Evolutionary conservation across 1,140 invertebrate genomes (phyloP), one percentile per base, ranked within the genome.

Genomic region (Drepana arcuata): DNA sequence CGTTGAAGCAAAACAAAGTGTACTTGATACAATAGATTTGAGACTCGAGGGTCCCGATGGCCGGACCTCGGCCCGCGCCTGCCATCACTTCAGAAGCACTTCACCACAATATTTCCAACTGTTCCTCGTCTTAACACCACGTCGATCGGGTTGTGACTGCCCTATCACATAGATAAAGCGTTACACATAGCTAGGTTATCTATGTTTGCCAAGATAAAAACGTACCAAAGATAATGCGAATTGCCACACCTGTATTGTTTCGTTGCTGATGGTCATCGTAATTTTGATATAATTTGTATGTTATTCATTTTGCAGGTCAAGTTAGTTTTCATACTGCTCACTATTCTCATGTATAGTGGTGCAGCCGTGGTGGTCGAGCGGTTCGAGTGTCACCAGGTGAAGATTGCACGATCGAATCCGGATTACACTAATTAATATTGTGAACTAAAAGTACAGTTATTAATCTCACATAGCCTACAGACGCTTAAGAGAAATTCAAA

Each of bases 1-100:
- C 86, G 55, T 90, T 91, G 59, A 91, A 86, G 47, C 88, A 91
- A 52, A 91, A 90, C 24, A 91, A 80, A 9, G 87, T 89, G 52
- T 90, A 91, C 60, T 91, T 91, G 30, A 91, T 85, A 54, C 87
- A 86, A 39, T 87, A 87, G 44, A 92, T 91, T 40, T 88, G 86
- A 16, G 86, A 87, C 56, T 91, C 89, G 40, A 91, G 70, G 49
- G 83, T 82, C 4, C 84, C 79, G 0, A 74, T 72, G 1, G 73
- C 77, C 18, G 73, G 60, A 11, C 77, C 82, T 54, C 75, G 69
- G 23, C 79, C 74, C 51, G 66, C 61, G 32, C 72, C 72, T 26
- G 72, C 77, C 74, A 81, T 82, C 61, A 72, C 61, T 59, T 53
- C 47, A 53, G 40, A 52, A 54, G 41, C 61, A 78, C 61, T 64